A percentile compares a stretch with the other conserved stretches of the same genome.
phyloP scores from a whole-genome alignment of 2,888 invertebrate genomes.

The Notodonta dromedarius region DNA sequence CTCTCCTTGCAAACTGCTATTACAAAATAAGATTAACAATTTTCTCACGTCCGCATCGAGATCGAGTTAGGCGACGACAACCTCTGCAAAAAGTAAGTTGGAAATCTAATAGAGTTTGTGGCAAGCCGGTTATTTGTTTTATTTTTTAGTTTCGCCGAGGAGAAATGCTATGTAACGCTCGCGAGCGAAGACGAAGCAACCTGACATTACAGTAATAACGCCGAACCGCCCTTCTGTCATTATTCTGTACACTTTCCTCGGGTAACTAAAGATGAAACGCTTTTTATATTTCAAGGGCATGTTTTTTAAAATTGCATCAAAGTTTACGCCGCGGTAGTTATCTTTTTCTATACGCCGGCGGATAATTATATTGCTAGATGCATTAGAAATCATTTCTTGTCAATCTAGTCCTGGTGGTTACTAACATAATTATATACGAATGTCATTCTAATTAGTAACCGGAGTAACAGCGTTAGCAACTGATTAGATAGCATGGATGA shows the following conservation, averaged over 20 bases:
- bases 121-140: constrained; percentile 78
- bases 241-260: constrained; percentile 75
- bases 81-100: constrained; percentile 79
- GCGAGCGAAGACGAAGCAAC: constrained; percentile 75
- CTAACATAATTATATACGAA: constrained; percentile 27
- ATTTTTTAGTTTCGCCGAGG: constrained; percentile 74
- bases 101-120: constrained; percentile 82
- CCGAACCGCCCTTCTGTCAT: constrained; percentile 78
- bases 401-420: constrained; percentile 11
- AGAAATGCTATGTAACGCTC: constrained; percentile 78
- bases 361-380: constrained; percentile 21
- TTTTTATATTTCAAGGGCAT: constrained; percentile 61
- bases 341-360: constrained; percentile 24
- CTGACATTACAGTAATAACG: constrained; percentile 80
- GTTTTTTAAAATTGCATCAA: constrained; percentile 61
- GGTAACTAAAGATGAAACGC: constrained; percentile 63
- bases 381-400: constrained; percentile 25
- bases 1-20: constrained; percentile 58
- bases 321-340: constrained; percentile 27
- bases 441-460: constrained; percentile 38
- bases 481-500: constrained; percentile 46
- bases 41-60: constrained; percentile 79
- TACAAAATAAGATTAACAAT: constrained; percentile 75
- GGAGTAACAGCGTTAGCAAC: constrained; percentile 36
- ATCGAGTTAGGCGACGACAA: constrained; percentile 77